Conservation (phyloP, 1,140 invertebrate species). For the Ceratina calcarata region DNA sequence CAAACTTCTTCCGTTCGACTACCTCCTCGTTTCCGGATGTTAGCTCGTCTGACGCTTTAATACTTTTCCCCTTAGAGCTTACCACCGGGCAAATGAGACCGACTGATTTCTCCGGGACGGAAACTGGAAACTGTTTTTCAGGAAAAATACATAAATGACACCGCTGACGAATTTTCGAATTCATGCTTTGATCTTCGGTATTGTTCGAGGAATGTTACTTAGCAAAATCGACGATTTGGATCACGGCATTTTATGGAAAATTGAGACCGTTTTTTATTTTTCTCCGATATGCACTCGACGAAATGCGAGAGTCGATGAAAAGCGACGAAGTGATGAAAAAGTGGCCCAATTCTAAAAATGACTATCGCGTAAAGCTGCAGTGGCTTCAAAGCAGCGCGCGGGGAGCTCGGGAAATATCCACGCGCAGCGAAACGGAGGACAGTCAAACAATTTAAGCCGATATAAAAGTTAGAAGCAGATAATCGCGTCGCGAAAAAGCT, state of each 20-base stretch:
- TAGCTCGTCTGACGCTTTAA: neutral
- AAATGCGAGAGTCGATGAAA: too few relatives aligned
- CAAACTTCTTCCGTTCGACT: conserved; percentile 22
- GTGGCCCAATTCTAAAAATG: too few relatives aligned
- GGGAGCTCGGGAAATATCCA: neutral
- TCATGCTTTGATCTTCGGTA: too few relatives aligned
- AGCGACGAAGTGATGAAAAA: too few relatives aligned
- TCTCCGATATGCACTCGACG: too few relatives aligned
- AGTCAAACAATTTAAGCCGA: neutral
- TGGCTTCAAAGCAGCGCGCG: neutral
- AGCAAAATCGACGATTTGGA: too few relatives aligned
- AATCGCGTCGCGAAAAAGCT: too few relatives aligned
- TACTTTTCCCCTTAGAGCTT: conserved; percentile 8
- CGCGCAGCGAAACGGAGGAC: neutral
- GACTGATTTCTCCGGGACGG: neutral
- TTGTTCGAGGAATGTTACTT: too few relatives aligned
- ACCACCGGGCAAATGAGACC: neutral
- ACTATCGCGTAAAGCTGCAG: neutral
- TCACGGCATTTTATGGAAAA: neutral
- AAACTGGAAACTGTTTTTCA: too few relatives aligned
- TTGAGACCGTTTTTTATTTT: neutral
- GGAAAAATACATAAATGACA: too few relatives aligned
- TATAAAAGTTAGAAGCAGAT: neutral
- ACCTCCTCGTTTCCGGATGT: neutral
- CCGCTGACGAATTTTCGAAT: too few relatives aligned